These are phyloP conservation scores for Yponomeuta plumbellus DNA, from an alignment of 2,888 invertebrate species.

Conservation along the genomic window DNA sequence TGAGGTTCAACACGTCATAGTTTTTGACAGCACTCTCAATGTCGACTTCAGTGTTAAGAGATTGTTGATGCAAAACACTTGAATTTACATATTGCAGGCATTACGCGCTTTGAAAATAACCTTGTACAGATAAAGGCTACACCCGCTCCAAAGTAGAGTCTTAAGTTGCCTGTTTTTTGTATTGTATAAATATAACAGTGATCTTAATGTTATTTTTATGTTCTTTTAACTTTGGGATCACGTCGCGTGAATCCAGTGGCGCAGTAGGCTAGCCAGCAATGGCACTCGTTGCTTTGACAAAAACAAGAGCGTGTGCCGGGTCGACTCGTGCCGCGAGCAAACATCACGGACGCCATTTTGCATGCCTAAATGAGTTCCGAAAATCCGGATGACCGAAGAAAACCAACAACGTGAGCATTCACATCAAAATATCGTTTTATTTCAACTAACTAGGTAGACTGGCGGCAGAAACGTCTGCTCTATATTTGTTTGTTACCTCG, in stretches of 20 bases:
- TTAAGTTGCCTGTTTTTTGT: too few relatives aligned
- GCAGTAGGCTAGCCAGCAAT: background rate
- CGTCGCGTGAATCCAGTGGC: background rate
- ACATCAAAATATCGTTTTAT: background rate
- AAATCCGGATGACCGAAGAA: background rate
- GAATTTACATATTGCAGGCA: too few relatives aligned
- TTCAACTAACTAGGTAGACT: background rate
- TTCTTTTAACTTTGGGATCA: background rate
- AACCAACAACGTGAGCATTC: slow-evolving; percentile 11
- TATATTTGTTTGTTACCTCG: background rate
- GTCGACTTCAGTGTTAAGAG: too few relatives aligned
- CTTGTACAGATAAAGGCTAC: too few relatives aligned
- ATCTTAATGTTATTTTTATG: background rate
- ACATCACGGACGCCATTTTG: slow-evolving; percentile 38
- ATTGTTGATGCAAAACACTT: too few relatives aligned
- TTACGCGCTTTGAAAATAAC: too few relatives aligned
- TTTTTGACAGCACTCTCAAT: too few relatives aligned
- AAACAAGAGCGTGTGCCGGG: slow-evolving; percentile 48
- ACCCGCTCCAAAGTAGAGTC: too few relatives aligned
- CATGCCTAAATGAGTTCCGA: background rate
- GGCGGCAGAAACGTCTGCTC: background rate
- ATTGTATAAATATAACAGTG: background rate
- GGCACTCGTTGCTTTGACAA: slow-evolving; percentile 26
- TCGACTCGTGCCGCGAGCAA: slow-evolving; percentile 37
- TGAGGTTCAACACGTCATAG: too few relatives aligned